Evolutionary conservation across 30 jellyfish, hydroid and myxozoan genomes (phyloP), one percentile per base, ranked within the genome.

Genomic region (Aurelia coerulea): DNA sequence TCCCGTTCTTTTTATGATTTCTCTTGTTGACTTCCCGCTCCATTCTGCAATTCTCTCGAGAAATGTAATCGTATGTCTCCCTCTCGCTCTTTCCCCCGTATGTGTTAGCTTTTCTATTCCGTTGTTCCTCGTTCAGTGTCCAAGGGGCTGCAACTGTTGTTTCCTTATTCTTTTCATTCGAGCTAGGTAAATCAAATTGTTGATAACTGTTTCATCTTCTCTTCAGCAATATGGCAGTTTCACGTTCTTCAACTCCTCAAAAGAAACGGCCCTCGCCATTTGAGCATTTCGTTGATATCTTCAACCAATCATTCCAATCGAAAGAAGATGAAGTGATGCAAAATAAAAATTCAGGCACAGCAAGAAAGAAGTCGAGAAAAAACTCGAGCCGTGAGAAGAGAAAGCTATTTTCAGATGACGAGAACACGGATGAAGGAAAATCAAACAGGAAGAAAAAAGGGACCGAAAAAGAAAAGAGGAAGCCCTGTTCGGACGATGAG

Each of bases 321-420:
- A 60, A 60, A 12, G 70, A 60, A 60, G 8, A 34, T 17, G 70
- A 60, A 13, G 7, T 56, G 32, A 13, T 56, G 37, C 41, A 17
- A 34, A 34, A 31, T 3, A 14, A 19, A 50, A 19, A 34, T 23
- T 29, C 4, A 13, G 10, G 23, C 63, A 70, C 19, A 67, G 58
- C 31, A 67, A 34, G 7, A 15, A 23, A 31, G 34, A 15, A 23
- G 31, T 34, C 34, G 10, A 19, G 14, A 68, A 15, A n/a, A 41
- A 34, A 37, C 46, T 2, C 15, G 41, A 62, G 39, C 3, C 46
- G 1, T 13, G 37, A 16, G 42, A 49, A 42, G 60, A 16, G 65
- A 81, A 69, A 33, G 10, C 78, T 82, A 7, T 72, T 82, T 39
- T 82, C 91, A 2, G 91, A 82, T 66, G 91, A 82, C 52, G 84